Base-by-base conservation (phyloP, 2,113 vertebrate genomes). In the Litocranius walleri region DNA sequence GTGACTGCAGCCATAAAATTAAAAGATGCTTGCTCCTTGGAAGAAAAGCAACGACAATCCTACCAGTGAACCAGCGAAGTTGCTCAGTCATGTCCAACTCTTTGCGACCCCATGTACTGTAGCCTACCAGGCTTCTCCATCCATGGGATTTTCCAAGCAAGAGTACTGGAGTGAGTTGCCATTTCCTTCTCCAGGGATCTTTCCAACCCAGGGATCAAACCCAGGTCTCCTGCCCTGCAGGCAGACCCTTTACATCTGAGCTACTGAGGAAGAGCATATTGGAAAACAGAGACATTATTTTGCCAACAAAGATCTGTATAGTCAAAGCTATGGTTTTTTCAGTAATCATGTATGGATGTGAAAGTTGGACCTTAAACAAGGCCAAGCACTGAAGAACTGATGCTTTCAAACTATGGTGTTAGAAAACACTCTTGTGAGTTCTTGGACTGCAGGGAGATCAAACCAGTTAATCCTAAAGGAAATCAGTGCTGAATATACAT, bases 11-110 rank as follows among this genome's bases (percentile, higher is more conserved):
- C 19, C n/a, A 11, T 71, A 5, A 71, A 71, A 36, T 36, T 71
- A 40, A 71, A 40, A 71, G n/a, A 40, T 40, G 67, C 67, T 71
- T 40, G 67, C 67, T 71, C 19, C 67, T 40, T 40, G 36, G 3
- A 71, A 71, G 67, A 71, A 40, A 40, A 71, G 3, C n/a, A 4
- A 71, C 0, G 10, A 23, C 10, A 40, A 6, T 13, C 19, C n/a
- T 71, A 40, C n/a, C n/a, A 71, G n/a, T 71, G 67, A 71, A 40
- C 19, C 67, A 23, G n/a, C 0, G 0, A 40, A 71, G 19, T 40
- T 0, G 1, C n/a, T 23, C n/a, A 23, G 19, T 71, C 0, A 0
- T 71, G n/a, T 74, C 67, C 67, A 3, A 6, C n/a, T 74, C 67
- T 67, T n/a, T 40, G 3, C 0, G 5, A 74, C 0, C n/a, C 36